phyloP scores from a whole-genome alignment of 2,113 vertebrate species.

The Falcunculus frontatus region DNA sequence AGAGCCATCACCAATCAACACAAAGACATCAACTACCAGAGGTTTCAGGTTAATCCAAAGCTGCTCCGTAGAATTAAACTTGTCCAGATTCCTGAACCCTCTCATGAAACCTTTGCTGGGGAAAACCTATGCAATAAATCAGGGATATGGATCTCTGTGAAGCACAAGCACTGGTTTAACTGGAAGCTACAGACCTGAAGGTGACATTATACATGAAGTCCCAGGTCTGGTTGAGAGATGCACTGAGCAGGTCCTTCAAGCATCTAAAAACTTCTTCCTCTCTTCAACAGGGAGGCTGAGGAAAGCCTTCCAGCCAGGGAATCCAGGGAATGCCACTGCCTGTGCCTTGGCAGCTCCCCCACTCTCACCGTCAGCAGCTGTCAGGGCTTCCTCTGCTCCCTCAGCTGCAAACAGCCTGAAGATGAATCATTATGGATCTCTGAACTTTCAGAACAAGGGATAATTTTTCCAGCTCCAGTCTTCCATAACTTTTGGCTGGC shows the following conservation, averaged over 20 bases:
- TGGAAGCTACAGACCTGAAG: background rate
- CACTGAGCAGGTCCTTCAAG: background rate
- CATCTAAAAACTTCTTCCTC: background rate
- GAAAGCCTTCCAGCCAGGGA: background rate
- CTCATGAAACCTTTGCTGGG: rapidly evolving
- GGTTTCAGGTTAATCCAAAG: background rate
- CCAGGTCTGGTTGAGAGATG: background rate
- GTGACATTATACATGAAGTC: background rate
- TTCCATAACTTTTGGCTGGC: background rate
- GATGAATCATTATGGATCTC: background rate
- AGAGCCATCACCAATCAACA: background rate
- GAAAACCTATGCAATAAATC: background rate
- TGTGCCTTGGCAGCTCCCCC: background rate
- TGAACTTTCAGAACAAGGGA: background rate
- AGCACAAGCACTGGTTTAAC: background rate
- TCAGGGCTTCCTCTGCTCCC: background rate
- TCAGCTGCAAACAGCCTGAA: background rate
- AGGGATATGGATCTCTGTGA: background rate
- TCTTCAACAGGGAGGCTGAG: background rate
- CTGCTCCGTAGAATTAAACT: background rate
- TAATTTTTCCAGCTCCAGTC: background rate
- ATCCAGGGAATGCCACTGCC: background rate
- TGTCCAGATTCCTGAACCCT: background rate
- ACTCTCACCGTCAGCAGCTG: background rate
- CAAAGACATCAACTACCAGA: background rate